A percentile compares a stretch with the other conserved stretches of the same genome.
Conservation (phyloP, 2,888 invertebrate species). For the Calephelis perditalis region DNA sequence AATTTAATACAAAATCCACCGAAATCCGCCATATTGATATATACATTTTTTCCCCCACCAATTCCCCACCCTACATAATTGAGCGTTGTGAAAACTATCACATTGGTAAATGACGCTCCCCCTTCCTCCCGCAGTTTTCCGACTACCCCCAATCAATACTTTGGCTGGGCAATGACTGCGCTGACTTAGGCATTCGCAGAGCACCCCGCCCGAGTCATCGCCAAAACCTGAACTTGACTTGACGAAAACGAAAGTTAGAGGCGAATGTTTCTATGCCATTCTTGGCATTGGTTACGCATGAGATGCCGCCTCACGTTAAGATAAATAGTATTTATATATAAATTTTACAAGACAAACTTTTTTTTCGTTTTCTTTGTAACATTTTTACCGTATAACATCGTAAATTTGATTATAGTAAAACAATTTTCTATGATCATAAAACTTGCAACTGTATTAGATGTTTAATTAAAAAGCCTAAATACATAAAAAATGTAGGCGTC, state of each 20-base stretch:
- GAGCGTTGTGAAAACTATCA: conserved; percentile 76
- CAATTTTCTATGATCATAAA: neutral
- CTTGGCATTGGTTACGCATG: conserved; percentile 57
- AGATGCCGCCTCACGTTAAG: conserved; percentile 32
- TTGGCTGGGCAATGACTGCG: conserved; percentile 77
- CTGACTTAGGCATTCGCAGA: conserved; percentile 72
- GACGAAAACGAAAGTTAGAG: conserved; percentile 74
- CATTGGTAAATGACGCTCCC: conserved; percentile 65
- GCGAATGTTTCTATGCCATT: conserved; percentile 71
- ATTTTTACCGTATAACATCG: neutral
- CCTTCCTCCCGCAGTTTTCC: conserved; percentile 59
- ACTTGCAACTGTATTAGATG: neutral
- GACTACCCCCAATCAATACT: conserved; percentile 77
- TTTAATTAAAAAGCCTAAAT: neutral
- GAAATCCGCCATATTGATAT: conserved; percentile 69
- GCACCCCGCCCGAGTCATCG: conserved; percentile 54
- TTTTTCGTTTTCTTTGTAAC: neutral
- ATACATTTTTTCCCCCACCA: conserved; percentile 59
- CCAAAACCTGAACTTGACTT: conserved; percentile 76
- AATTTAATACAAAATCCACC: conserved; percentile 69
- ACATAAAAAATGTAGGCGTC: neutral
- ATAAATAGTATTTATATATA: conserved; percentile 27
- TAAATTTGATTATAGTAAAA: neutral
- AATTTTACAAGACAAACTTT: conserved; percentile 18
- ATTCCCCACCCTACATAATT: conserved; percentile 63